These are phyloP conservation scores for Polypedilum pembai DNA, from an alignment of 1,140 invertebrate genomes.

Conservation along the genomic window DNA sequence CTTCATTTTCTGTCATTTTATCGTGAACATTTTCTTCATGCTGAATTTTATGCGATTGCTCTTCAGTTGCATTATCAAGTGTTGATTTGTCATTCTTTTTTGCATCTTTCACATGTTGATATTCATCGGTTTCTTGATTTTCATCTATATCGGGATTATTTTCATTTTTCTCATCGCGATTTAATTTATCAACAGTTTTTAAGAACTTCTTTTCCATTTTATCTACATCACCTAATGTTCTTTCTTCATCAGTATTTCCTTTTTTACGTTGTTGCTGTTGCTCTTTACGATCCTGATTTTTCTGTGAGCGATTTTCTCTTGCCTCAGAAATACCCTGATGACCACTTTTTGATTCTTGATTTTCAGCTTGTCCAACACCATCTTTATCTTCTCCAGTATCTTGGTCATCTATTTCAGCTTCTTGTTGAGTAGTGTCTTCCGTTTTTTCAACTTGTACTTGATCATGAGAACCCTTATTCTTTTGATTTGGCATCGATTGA, in stretches of 20 bases:
- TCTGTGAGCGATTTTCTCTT: slow-evolving; percentile 44
- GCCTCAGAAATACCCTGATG: slow-evolving; percentile 50
- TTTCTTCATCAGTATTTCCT: slow-evolving; percentile 48
- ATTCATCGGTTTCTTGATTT: slow-evolving; percentile 57
- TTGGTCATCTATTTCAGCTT: slow-evolving; percentile 41
- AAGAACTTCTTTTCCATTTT: slow-evolving; percentile 49
- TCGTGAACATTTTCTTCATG: slow-evolving; percentile 49
- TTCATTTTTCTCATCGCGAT: slow-evolving; percentile 47
- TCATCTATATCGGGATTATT: slow-evolving; percentile 45
- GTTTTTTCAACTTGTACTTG: slow-evolving; percentile 37
- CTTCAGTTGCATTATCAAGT: slow-evolving; percentile 66
- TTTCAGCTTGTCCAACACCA: slow-evolving; percentile 54
- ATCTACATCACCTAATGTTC: slow-evolving; percentile 51
- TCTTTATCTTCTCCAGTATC: slow-evolving; percentile 51
- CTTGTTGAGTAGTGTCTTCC: slow-evolving; percentile 38
- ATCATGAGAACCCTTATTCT: slow-evolving; percentile 39
- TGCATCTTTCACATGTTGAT: slow-evolving; percentile 78
- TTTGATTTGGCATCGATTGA: slow-evolving; percentile 47
- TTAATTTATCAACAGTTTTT: slow-evolving; percentile 49
- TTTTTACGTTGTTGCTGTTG: slow-evolving; percentile 40
- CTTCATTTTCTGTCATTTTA: slow-evolving; percentile 44
- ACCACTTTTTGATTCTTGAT: slow-evolving; percentile 51
- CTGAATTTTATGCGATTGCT: slow-evolving; percentile 68
- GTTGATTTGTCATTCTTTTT: slow-evolving; percentile 55
- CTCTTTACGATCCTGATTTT: slow-evolving; percentile 40